Conservation (phyloP, 2,888 invertebrate genomes). For the Himalopsyche japonica region DNA sequence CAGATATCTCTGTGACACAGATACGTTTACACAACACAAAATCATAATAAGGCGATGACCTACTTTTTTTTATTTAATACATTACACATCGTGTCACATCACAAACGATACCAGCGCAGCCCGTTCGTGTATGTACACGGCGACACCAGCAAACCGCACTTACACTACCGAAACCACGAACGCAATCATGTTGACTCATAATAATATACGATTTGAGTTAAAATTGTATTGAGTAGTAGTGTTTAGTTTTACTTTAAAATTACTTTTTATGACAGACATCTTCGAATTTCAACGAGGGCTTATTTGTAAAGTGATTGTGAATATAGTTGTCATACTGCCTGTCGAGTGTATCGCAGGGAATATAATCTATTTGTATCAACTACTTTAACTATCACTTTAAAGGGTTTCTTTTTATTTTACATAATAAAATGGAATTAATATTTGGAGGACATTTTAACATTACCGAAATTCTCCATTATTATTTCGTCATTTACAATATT, state of each 20-base stretch:
- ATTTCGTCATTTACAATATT: no score
- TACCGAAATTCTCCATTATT: no score
- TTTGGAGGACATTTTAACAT: no score
- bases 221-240: background rate
- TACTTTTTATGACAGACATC: no score
- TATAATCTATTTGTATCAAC: no score
- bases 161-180: background rate
- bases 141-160: background rate
- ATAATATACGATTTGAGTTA: background rate
- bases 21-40: constrained; percentile 40
- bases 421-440: no score
- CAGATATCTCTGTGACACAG: constrained; percentile 31
- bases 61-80: constrained; percentile 47
- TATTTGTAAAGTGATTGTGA: no score
- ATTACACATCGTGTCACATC: constrained; percentile 23
- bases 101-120: constrained; percentile 12
- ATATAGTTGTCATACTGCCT: no score
- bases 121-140: background rate
- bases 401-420: no score
- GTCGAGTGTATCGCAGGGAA: no score
- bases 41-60: constrained; percentile 54
- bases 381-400: no score
- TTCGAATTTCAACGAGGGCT: no score
- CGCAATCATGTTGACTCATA: background rate
- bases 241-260: background rate